Conservation (phyloP, 2,113 vertebrate genomes). For the Hemicordylus capensis region DNA sequence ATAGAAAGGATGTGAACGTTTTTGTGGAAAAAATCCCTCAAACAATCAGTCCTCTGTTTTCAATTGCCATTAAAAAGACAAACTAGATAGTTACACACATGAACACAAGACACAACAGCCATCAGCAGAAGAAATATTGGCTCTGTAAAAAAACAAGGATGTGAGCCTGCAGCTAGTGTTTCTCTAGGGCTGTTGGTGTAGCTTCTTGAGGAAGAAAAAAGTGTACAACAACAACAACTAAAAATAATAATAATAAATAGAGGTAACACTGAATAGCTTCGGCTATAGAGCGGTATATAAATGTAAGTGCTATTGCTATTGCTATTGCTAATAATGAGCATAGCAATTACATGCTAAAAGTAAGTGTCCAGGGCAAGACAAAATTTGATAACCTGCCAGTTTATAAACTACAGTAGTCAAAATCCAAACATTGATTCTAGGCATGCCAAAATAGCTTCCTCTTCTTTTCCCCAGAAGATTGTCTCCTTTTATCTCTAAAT, state of each 20-base stretch:
- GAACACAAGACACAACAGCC: neutral
- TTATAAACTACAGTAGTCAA: neutral
- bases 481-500: neutral
- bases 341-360: neutral
- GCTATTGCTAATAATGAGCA: neutral
- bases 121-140: neutral
- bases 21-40: neutral
- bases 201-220: too few relatives aligned
- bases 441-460: neutral
- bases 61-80: neutral
- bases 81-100: neutral
- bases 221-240: too few relatives aligned
- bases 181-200: neutral
- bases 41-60: neutral
- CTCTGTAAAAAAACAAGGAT: rapidly evolving
- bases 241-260: too few relatives aligned
- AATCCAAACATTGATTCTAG: neutral
- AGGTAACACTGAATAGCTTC: too few relatives aligned
- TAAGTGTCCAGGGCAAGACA: neutral
- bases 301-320: too few relatives aligned
- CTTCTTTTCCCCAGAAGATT: neutral
- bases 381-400: neutral
- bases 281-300: too few relatives aligned
- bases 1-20: neutral
- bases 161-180: neutral